phyloP scores from a whole-genome alignment of 2,888 invertebrate species.

The Phengaris alcon region DNA sequence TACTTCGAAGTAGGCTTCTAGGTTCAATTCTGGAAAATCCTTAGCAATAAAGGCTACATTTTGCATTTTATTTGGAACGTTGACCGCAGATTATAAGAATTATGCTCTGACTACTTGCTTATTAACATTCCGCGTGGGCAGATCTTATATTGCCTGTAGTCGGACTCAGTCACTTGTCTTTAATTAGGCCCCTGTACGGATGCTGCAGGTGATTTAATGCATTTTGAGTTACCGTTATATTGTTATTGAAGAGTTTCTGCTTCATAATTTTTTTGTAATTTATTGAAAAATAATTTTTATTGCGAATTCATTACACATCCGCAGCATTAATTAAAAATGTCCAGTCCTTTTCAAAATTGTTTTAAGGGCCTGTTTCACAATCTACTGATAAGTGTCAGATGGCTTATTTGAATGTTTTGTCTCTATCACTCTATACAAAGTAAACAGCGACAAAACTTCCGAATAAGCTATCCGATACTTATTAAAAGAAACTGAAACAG shows the following conservation, averaged over 20 bases:
- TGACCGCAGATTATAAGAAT: conserved; percentile 15
- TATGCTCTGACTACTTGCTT: conserved; percentile 2
- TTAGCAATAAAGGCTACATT: not conserved
- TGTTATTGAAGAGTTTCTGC: not conserved
- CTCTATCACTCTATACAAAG: no score
- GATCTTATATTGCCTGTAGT: not conserved
- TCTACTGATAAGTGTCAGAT: no score
- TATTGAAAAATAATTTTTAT: not conserved
- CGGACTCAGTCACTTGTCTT: conserved; percentile 1
- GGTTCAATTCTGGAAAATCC: not conserved
- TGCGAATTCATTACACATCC: not conserved
- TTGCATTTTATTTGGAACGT: conserved; percentile 13
- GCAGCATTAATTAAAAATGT: not conserved
- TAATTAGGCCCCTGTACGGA: conserved; percentile 11
- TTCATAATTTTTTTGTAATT: not conserved
- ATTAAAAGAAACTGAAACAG: no score
- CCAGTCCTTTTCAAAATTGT: no score
- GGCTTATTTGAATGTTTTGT: no score
- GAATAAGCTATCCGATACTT: no score
- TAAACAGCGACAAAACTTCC: no score
- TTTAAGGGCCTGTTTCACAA: no score
- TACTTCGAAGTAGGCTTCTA: conserved; percentile 3
- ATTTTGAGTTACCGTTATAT: not conserved
- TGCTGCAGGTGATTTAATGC: conserved; percentile 12
- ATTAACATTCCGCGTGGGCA: conserved; percentile 24